Percentiles rank a stretch among this genome's conserved stretches.
phyloP scores from a whole-genome alignment of 2,113 vertebrate genomes.

The Malaclemys terrapin region DNA sequence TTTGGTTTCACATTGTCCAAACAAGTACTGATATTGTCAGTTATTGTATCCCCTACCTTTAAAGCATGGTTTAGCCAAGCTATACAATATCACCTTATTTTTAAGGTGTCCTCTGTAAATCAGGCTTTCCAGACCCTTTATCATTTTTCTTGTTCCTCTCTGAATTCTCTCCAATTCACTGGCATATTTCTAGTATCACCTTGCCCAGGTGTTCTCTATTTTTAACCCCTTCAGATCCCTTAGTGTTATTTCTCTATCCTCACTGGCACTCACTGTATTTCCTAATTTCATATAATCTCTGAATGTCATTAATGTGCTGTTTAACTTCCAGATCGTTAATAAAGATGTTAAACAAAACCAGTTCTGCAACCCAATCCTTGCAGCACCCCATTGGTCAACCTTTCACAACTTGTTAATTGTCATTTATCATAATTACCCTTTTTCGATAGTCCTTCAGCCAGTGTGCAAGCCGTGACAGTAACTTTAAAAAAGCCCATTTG shows the following conservation, averaged over 20 bases:
- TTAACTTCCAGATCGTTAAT: constrained; percentile 58
- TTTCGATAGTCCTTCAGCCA: constrained; percentile 12
- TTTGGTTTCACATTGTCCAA: constrained; percentile 30
- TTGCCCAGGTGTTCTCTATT: constrained; percentile 39
- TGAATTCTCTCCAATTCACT: constrained; percentile 32
- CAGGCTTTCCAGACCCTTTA: constrained; percentile 35
- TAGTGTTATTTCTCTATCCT: constrained; percentile 57
- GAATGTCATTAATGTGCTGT: constrained; percentile 60
- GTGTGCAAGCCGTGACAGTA: not conserved
- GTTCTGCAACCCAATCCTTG: not conserved
- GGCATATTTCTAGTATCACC: constrained; percentile 2
- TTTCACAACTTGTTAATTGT: constrained; percentile 40
- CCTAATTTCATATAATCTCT: constrained; percentile 61
- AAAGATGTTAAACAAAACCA: constrained; percentile 63
- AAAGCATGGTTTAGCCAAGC: constrained; percentile 17
- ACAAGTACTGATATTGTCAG: not conserved
- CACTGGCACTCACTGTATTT: constrained; percentile 37
- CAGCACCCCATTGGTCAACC: constrained; percentile 15
- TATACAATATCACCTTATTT: constrained; percentile 20
- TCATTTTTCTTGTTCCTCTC: constrained; percentile 21
- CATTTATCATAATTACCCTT: constrained; percentile 16
- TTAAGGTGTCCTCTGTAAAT: constrained; percentile 19
- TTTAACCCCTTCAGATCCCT: constrained; percentile 38
- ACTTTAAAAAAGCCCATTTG: not conserved
- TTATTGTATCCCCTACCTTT: constrained; percentile 8